Evolutionary conservation across 2,888 invertebrate species (phyloP).

Genomic region (Magallana nippona): DNA sequence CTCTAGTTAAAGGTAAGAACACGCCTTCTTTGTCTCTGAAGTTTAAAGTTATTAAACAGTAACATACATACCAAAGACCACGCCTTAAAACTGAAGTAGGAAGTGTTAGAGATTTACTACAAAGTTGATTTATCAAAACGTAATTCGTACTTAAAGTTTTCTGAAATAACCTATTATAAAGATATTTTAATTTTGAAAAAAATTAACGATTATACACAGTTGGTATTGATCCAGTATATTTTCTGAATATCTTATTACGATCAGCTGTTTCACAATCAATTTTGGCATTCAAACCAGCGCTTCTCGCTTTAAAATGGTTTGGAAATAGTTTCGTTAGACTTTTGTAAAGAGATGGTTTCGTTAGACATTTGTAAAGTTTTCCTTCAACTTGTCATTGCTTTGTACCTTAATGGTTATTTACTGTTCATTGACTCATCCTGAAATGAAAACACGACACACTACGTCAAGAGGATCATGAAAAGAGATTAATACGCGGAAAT

Average conservation of each 20-base stretch:
- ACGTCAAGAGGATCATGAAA: no score
- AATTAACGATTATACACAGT: not conserved
- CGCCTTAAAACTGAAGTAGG: not conserved
- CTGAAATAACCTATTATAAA: not conserved
- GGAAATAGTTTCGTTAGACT: no score
- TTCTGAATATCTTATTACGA: not conserved
- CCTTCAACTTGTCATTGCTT: no score
- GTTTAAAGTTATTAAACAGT: not conserved
- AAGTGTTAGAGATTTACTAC: not conserved
- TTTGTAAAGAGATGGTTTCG: no score
- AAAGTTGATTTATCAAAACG: not conserved
- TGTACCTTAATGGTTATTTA: no score
- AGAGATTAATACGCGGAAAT: not conserved
- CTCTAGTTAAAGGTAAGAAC: not conserved
- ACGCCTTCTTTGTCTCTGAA: not conserved
- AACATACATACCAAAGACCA: not conserved
- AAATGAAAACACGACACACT: no score
- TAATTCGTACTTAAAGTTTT: not conserved
- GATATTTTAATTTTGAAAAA: not conserved
- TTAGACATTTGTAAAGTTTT: no score
- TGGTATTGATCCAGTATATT: not conserved
- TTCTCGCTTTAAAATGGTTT: no score
- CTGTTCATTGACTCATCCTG: no score
- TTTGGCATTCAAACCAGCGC: not conserved
- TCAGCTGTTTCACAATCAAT: slow-evolving; percentile 14